These are phyloP conservation scores for Melanostoma mellinum DNA, from an alignment of 2,888 invertebrate genomes.

Conservation along the genomic window DNA sequence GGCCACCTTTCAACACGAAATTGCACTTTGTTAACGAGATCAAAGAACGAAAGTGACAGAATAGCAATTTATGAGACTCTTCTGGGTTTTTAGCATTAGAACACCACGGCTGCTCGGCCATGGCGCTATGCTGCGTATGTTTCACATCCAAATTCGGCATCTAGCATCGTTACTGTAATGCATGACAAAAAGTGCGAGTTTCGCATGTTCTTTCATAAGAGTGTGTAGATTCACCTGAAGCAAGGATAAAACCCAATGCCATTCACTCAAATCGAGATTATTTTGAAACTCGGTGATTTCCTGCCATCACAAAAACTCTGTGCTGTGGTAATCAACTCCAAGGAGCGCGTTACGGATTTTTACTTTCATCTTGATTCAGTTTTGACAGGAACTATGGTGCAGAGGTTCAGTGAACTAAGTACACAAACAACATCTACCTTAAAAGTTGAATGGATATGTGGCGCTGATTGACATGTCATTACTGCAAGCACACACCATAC, in stretches of 20 bases:
- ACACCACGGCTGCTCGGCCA: conserved; percentile 6
- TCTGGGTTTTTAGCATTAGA: conserved; percentile 31
- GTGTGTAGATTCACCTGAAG: conserved; percentile 26
- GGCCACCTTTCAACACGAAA: conserved; percentile 65
- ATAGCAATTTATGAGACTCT: conserved; percentile 65
- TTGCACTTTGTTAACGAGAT: conserved; percentile 70
- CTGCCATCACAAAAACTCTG: conserved; percentile 13
- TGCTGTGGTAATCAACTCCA: conserved; percentile 1
- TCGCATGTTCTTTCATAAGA: not conserved
- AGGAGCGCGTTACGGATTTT: conserved; percentile 38
- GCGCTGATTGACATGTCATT: conserved; percentile 71
- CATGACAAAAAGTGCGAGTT: conserved; percentile 1
- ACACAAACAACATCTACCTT: conserved; percentile 22
- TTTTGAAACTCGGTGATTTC: conserved; percentile 67
- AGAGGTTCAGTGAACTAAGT: conserved; percentile 61
- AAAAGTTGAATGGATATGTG: conserved; percentile 56
- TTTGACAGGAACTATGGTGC: conserved; percentile 65
- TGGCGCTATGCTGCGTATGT: conserved; percentile 10
- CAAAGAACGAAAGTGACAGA: conserved; percentile 72
- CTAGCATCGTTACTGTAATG: conserved; percentile 8
- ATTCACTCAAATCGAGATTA: conserved; percentile 57
- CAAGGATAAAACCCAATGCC: conserved; percentile 23
- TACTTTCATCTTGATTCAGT: conserved; percentile 57
- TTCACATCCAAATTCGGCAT: conserved; percentile 16
- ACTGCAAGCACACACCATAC: conserved; percentile 11